These are phyloP conservation scores for Dipodomys merriami DNA, from an alignment of 2,113 vertebrate genomes.

Conservation along the genomic window DNA sequence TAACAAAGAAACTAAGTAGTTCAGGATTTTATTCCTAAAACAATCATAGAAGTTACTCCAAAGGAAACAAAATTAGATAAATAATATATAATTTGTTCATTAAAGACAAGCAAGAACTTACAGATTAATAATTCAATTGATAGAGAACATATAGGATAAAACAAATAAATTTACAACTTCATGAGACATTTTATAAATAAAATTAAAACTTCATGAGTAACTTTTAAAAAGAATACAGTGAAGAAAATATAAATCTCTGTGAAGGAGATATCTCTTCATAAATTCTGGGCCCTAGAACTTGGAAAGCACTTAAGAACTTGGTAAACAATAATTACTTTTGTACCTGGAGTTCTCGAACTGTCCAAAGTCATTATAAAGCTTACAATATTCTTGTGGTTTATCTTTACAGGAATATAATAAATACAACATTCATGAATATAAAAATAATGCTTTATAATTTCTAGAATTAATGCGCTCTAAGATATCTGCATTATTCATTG, in stretches of 20 bases:
- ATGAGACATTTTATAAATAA: neutral
- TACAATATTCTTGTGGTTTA: neutral
- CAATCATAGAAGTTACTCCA: neutral
- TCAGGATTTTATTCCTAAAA: neutral
- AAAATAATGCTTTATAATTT: slow-evolving; percentile 12
- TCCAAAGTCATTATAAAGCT: neutral
- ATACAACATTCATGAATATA: neutral
- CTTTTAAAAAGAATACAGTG: neutral
- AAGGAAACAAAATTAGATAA: neutral
- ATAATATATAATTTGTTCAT: neutral
- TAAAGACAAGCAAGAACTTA: neutral
- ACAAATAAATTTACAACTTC: neutral
- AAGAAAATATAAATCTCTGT: neutral
- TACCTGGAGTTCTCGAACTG: neutral
- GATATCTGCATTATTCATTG: neutral
- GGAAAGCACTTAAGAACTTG: neutral
- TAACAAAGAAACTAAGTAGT: too few relatives aligned
- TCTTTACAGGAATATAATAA: neutral
- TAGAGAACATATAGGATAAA: neutral
- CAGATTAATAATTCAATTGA: neutral
- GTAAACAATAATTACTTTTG: neutral
- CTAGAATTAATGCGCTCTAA: neutral
- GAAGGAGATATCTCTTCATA: neutral
- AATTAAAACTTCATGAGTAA: neutral
- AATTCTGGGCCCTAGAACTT: neutral